Conservation (phyloP, 2,888 invertebrate genomes). For the Nemotelus pantherinus region DNA sequence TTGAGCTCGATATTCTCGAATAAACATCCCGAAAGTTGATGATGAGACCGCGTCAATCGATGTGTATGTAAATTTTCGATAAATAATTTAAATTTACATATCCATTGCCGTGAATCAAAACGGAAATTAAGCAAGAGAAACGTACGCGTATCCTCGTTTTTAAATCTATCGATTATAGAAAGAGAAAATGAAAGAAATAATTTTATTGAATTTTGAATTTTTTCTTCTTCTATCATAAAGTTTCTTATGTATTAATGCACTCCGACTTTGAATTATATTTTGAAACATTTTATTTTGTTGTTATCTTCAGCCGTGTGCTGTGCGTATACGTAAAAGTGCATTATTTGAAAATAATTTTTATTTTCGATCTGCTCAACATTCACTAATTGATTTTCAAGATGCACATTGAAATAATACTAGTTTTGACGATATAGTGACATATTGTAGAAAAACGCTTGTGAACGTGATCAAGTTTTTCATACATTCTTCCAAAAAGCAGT, state of each 20-base stretch:
- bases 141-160: too few species aligned
- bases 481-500: too few species aligned
- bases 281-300: conserved; percentile 30
- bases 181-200: too few species aligned
- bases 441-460: conserved; percentile 29
- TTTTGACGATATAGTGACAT: background rate
- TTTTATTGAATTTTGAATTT: conserved; percentile 28
- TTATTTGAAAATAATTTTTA: conserved; percentile 12
- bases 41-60: background rate
- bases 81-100: conserved; percentile 27
- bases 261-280: conserved; percentile 16
- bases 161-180: too few species aligned
- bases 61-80: background rate
- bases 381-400: conserved; percentile 22
- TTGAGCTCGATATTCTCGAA: conserved; percentile 42
- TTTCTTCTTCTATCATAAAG: conserved; percentile 38
- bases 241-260: conserved; percentile 20
- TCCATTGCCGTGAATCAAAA: background rate
- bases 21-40: conserved; percentile 21
- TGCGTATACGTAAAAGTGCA: conserved; percentile 15
- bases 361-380: conserved; percentile 44
- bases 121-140: too few species aligned
- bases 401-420: conserved; percentile 27
- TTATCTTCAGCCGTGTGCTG: background rate
- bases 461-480: background rate